Evolutionary conservation across 2,888 invertebrate species (phyloP), one percentile per base, ranked within the genome.

Genomic region (Chouioia cunea): DNA sequence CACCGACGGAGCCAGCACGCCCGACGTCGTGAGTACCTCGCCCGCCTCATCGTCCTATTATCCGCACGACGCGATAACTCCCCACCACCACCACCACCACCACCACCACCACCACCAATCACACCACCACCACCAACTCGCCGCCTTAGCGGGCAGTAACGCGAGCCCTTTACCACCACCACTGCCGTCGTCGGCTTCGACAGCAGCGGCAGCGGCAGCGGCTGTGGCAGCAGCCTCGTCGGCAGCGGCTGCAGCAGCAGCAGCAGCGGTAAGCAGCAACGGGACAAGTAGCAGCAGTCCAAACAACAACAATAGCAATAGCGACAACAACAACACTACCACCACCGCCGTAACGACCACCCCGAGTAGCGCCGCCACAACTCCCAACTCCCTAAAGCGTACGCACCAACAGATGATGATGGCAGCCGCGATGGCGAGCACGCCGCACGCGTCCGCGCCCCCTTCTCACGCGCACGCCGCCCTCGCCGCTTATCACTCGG

Each of bases 1-100:
- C 88, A 93, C 93, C 87, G 96, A 96, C 90, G 96, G 96, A 88
- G 96, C 96, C 88, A 95, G 94, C 89, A 96, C 96, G 88, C 96
- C 96, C 86, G 96, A 96, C 92, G 95, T 95, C 91, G 96, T 96
- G 93, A 95, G 95, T 95, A 93, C 91, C 91, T 85, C 85, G 81
- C 85, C 84, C 81, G 82, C 83, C 82, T 84, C 85, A 81, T 83
- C 85, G 81, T 83, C 83, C 83, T 85, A 82, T 77, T 84, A 84
- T 85, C 85, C 85, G 85, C 85, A 85, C 85, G 85, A 85, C 83
- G 85, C 85, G 85, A 82, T 85, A 80, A 85, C 85, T 79, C 85
- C 85, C 82, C 85, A 85, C 80, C 83, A 84, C 80, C 83, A 83
- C 77, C 82, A 85, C 79, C 81, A 83, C 79, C 82, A 83, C 75